Conservation (phyloP, 2,113 vertebrate species). For the Caranx melampygus region DNA sequence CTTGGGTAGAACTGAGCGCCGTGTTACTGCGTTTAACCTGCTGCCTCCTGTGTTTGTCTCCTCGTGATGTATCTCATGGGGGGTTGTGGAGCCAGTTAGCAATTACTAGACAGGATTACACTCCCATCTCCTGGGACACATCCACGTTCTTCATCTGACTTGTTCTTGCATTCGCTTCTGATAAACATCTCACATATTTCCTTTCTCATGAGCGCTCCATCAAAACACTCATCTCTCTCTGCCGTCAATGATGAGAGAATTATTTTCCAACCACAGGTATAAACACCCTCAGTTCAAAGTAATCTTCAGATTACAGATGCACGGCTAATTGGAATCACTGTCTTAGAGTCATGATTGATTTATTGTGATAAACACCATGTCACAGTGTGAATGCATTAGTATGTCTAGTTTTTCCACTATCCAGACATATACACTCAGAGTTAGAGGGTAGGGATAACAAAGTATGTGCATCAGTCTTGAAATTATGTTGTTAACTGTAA, state of each 20-base stretch:
- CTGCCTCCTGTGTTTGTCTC: constrained; percentile 70
- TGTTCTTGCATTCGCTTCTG: constrained; percentile 30
- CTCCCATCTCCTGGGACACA: constrained; percentile 30
- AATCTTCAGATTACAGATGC: constrained; percentile 1
- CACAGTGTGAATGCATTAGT: neutral
- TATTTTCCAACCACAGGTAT: neutral
- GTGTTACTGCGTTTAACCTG: constrained; percentile 64
- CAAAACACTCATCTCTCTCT: constrained; percentile 19
- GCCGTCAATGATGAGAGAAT: constrained; percentile 7
- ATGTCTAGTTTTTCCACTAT: neutral
- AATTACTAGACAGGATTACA: constrained; percentile 73
- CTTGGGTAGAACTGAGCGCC: constrained; percentile 47
- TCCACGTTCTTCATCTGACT: constrained; percentile 43
- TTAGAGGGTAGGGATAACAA: neutral
- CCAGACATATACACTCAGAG: neutral
- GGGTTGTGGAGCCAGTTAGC: constrained; percentile 59
- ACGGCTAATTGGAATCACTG: neutral
- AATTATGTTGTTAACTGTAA: neutral
- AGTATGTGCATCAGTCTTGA: neutral
- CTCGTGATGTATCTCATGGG: constrained; percentile 61
- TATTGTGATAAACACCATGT: neutral
- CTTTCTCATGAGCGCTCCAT: constrained; percentile 31
- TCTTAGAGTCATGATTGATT: neutral
- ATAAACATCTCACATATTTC: constrained; percentile 35
- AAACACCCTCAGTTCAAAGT: constrained; percentile 58